phyloP scores from a whole-genome alignment of 2,113 vertebrate genomes.

The Nibea albiflora region DNA sequence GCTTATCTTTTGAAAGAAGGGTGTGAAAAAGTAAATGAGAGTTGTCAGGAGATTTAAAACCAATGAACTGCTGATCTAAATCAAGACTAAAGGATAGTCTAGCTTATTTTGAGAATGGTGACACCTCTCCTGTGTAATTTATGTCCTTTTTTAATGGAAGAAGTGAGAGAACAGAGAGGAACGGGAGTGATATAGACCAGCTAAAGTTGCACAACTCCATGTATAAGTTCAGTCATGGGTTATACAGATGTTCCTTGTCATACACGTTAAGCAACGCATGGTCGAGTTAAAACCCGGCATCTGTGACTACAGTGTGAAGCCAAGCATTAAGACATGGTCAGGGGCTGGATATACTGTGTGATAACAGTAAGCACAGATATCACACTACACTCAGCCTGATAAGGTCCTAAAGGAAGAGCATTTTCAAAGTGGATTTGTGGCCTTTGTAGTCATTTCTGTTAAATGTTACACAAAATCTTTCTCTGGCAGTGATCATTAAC shows the following conservation, averaged over 20 bases:
- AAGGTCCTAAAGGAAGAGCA: constrained; percentile 21
- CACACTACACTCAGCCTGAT: constrained; percentile 38
- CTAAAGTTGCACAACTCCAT: neutral
- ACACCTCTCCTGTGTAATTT: too few relatives aligned
- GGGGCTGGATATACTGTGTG: constrained; percentile 17
- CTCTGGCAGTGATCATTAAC: too few relatives aligned
- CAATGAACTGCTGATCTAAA: too few relatives aligned
- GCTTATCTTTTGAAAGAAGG: too few relatives aligned
- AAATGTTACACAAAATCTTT: neutral
- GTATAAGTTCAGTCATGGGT: constrained; percentile 7
- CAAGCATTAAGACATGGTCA: neutral
- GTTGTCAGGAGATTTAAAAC: too few relatives aligned
- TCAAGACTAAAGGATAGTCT: too few relatives aligned
- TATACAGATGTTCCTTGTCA: constrained; percentile 3
- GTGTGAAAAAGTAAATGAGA: too few relatives aligned
- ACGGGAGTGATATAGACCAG: too few relatives aligned
- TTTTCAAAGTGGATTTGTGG: constrained; percentile 16
- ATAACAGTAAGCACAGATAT: constrained; percentile 39
- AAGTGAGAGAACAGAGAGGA: neutral
- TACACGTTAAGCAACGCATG: neutral
- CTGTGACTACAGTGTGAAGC: constrained; percentile 24
- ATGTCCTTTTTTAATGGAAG: neutral
- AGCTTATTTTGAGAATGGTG: too few relatives aligned
- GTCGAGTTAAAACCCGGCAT: constrained; percentile 26
- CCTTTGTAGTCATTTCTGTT: constrained; percentile 29